Conservation (phyloP, 2,113 vertebrate species). For the Trematocara marginatum region DNA sequence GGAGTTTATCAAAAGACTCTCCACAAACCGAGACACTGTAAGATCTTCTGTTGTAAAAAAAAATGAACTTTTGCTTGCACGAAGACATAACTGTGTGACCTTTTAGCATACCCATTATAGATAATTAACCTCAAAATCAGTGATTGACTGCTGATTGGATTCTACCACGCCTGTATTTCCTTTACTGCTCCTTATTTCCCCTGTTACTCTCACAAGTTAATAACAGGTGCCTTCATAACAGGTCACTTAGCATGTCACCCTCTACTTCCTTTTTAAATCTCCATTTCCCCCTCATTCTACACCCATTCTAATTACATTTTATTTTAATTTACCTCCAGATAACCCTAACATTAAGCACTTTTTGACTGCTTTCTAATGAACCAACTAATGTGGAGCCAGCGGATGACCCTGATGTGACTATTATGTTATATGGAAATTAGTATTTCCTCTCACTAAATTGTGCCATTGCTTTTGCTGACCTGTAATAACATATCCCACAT, state of each 20-base stretch:
- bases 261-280: background rate
- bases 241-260: background rate
- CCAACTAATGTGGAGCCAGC: background rate
- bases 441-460: background rate
- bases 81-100: background rate
- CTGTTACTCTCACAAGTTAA: background rate
- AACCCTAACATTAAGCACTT: background rate
- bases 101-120: background rate
- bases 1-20: background rate
- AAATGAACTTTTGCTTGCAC: background rate
- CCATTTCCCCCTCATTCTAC: slow-evolving; percentile 49
- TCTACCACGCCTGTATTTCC: background rate
- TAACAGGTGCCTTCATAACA: slow-evolving; percentile 11
- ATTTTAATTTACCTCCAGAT: background rate
- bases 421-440: background rate
- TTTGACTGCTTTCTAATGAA: background rate
- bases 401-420: background rate
- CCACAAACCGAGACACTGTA: background rate
- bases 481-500: background rate
- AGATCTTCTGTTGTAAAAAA: background rate
- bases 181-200: background rate
- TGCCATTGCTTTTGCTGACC: background rate
- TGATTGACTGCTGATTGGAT: background rate
- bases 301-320: slow-evolving; percentile 36
- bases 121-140: background rate